phyloP scores from a whole-genome alignment of 1,140 invertebrate genomes.

The Drosophila insularis region DNA sequence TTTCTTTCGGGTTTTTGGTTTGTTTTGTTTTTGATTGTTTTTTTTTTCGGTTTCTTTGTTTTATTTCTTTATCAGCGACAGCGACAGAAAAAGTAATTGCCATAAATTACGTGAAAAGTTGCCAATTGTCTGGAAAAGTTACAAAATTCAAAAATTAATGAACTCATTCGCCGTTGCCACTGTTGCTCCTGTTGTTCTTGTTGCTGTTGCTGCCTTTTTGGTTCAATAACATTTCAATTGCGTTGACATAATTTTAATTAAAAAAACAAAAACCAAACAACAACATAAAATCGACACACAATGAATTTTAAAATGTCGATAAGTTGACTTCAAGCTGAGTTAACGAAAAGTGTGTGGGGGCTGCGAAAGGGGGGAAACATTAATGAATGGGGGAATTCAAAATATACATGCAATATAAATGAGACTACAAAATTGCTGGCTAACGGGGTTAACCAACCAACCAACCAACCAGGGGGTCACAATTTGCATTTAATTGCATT shows the following conservation, averaged over 20 bases:
- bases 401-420: slow-evolving; percentile 1
- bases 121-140: slow-evolving; percentile 16
- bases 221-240: slow-evolving; percentile 79
- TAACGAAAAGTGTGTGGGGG: slow-evolving; percentile 21
- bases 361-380: too few relatives aligned
- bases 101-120: slow-evolving; percentile 70
- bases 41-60: slow-evolving; percentile 18
- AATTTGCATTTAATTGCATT: slow-evolving; percentile 68
- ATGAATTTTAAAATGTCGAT: slow-evolving; percentile 64
- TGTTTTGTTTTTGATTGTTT: slow-evolving; percentile 11
- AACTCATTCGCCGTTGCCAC: slow-evolving; percentile 36
- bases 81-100: slow-evolving; percentile 21
- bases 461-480: slow-evolving; percentile 29
- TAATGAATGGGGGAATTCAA: neutral
- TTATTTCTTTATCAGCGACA: neutral
- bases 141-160: slow-evolving; percentile 76
- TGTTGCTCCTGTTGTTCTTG: slow-evolving; percentile 30
- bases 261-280: slow-evolving; percentile 45
- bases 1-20: neutral
- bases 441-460: slow-evolving; percentile 64
- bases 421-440: slow-evolving; percentile 22
- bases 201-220: slow-evolving; percentile 39
- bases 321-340: slow-evolving; percentile 44
- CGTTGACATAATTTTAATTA: slow-evolving; percentile 80
- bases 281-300: slow-evolving; percentile 47